phyloP scores from a whole-genome alignment of 2,797 vertebrate genomes.

The Dicrostonyx torquatus region DNA sequence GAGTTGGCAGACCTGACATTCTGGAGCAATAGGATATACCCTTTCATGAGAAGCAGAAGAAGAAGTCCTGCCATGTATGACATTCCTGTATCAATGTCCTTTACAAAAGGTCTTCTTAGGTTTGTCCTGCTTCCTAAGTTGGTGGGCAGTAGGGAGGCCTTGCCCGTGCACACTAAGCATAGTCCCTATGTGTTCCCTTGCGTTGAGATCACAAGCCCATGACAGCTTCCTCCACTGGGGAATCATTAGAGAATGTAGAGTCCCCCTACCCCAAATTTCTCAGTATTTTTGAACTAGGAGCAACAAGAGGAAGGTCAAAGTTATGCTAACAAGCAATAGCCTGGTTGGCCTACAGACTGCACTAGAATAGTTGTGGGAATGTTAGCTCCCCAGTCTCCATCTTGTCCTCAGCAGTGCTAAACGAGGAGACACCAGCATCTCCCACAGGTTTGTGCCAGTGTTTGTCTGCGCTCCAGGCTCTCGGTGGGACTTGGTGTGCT shows the following conservation, averaged over 20 bases:
- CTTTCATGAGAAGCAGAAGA: neutral
- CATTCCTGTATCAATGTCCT: neutral
- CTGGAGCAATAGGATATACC: accelerated
- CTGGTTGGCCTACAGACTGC: accelerated
- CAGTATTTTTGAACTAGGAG: neutral
- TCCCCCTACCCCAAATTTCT: neutral
- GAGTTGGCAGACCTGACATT: neutral
- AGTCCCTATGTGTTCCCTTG: accelerated
- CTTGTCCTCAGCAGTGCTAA: no score
- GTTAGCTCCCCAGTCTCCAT: accelerated
- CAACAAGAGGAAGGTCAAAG: neutral
- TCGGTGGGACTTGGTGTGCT: neutral
- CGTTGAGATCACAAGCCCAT: neutral
- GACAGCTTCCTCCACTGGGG: no score
- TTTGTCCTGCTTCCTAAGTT: neutral
- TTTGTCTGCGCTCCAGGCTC: no score
- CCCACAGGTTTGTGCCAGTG: accelerated
- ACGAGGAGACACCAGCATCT: neutral
- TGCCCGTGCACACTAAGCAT: accelerated
- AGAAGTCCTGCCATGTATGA: neutral
- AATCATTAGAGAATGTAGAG: accelerated
- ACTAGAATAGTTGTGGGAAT: accelerated
- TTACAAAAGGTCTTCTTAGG: accelerated
- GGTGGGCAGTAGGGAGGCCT: accelerated
- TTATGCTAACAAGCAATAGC: accelerated